Evolutionary conservation across 35 echinoderm and acorn worm species (phyloP).

Genomic region (Eucidaris tribuloides): DNA sequence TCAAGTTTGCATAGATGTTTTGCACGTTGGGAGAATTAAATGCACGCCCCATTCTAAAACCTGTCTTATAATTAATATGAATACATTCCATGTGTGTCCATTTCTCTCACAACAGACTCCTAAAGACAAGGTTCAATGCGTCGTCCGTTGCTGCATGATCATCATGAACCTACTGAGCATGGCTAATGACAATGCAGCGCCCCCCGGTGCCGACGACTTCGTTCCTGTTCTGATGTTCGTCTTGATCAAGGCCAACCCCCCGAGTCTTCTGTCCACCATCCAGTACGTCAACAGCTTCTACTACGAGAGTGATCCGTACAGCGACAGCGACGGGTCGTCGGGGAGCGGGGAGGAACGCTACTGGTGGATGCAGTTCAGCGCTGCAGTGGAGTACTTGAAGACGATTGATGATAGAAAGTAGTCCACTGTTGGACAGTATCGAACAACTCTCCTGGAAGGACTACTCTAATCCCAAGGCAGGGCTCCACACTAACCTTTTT

Average conservation of each 20-base stretch:
- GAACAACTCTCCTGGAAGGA: too few species aligned
- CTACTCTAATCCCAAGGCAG: too few species aligned
- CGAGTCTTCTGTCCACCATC: conserved; percentile 89
- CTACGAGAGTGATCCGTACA: conserved; percentile 50
- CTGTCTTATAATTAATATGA: too few species aligned
- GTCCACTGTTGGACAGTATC: too few species aligned
- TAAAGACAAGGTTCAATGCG: conserved; percentile 88
- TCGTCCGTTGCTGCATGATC: conserved; percentile 82
- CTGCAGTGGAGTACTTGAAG: conserved; percentile 88
- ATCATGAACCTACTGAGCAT: conserved; percentile 93
- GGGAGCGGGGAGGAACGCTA: conserved; percentile 81
- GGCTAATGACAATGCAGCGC: conserved; percentile 55
- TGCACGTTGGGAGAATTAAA: too few species aligned
- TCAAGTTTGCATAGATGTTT: too few species aligned
- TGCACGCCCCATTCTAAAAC: too few species aligned
- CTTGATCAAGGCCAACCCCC: conserved; percentile 97
- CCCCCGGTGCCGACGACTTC: conserved; percentile 88
- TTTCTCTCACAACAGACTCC: conserved; percentile 61
- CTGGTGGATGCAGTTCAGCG: conserved; percentile 98
- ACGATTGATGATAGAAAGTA: conserved; percentile 93
- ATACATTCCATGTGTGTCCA: not conserved
- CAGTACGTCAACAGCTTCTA: conserved; percentile 99
- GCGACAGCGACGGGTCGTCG: conserved; percentile 31
- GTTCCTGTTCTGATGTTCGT: conserved; percentile 91
- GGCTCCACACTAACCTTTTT: too few species aligned